phyloP scores from a whole-genome alignment of 2,113 vertebrate species.

The Corythaixoides concolor region DNA sequence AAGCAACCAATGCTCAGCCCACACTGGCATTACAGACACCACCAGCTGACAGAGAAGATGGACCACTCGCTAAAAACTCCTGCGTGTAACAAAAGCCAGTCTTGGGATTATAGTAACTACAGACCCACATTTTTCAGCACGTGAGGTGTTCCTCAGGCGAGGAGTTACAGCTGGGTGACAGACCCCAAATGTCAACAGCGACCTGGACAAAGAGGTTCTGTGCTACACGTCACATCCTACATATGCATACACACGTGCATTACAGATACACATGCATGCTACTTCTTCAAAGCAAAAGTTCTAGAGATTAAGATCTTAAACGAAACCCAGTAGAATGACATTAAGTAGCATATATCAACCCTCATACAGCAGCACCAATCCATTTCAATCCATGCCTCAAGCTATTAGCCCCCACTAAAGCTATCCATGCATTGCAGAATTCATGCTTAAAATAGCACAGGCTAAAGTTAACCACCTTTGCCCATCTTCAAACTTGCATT shows the following conservation, averaged over 20 bases:
- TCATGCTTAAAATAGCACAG: not conserved
- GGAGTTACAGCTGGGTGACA: not conserved
- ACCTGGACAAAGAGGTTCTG: not conserved
- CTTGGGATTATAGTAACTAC: not conserved
- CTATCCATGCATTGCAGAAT: not conserved
- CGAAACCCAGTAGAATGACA: not conserved
- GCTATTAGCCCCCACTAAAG: not conserved
- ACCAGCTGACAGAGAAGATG: not conserved
- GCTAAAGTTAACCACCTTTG: not conserved
- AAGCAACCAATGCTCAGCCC: not conserved
- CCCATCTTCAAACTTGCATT: not conserved
- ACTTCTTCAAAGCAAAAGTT: not conserved
- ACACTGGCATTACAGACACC: not conserved
- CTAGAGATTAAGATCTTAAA: not conserved
- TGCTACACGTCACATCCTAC: not conserved
- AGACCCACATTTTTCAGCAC: not conserved
- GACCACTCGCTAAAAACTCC: not conserved
- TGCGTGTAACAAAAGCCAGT: not conserved
- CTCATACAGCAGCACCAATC: not conserved
- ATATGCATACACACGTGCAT: rapidly evolving
- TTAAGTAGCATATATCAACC: not conserved
- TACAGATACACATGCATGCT: not conserved
- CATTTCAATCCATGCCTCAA: not conserved
- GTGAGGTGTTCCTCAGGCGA: not conserved
- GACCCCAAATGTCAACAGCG: not conserved